Conservation (phyloP, 2,113 vertebrate species). For the Paracanthobrama guichenoti region DNA sequence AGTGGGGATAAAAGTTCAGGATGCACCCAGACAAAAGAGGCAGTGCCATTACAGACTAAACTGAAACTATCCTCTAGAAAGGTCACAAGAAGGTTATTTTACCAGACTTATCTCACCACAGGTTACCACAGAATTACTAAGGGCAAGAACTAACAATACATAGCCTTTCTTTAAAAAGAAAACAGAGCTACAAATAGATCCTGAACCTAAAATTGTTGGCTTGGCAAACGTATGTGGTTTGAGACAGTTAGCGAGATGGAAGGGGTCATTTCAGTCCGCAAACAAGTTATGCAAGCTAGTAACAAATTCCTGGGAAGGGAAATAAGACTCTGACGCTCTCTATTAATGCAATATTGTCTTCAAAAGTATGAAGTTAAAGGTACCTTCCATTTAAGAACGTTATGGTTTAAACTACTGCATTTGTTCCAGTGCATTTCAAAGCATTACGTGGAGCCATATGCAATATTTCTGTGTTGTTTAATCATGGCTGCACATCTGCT, state of each 20-base stretch:
- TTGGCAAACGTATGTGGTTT: slow-evolving; percentile 4
- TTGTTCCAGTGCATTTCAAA: slow-evolving; percentile 34
- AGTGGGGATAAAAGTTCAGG: slow-evolving; percentile 6
- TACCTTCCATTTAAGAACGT: neutral
- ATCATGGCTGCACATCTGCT: slow-evolving; percentile 53
- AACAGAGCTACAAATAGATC: slow-evolving; percentile 30
- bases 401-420: slow-evolving; percentile 3
- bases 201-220: slow-evolving; percentile 25
- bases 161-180: slow-evolving; percentile 36
- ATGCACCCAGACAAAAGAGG: neutral
- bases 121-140: slow-evolving; percentile 44
- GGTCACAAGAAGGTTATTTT: slow-evolving; percentile 49
- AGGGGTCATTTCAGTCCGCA: neutral
- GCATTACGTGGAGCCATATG: slow-evolving; percentile 26
- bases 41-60: slow-evolving; percentile 30
- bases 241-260: slow-evolving; percentile 3
- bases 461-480: slow-evolving; percentile 37
- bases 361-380: neutral
- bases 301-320: slow-evolving; percentile 3
- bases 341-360: neutral
- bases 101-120: slow-evolving; percentile 50
- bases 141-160: slow-evolving; percentile 31
- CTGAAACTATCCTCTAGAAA: slow-evolving; percentile 41
- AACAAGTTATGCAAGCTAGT: slow-evolving; percentile 13
- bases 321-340: neutral